These are phyloP conservation scores for Mus minutoides DNA, from an alignment of 2,797 vertebrate species.

Conservation along the genomic window DNA sequence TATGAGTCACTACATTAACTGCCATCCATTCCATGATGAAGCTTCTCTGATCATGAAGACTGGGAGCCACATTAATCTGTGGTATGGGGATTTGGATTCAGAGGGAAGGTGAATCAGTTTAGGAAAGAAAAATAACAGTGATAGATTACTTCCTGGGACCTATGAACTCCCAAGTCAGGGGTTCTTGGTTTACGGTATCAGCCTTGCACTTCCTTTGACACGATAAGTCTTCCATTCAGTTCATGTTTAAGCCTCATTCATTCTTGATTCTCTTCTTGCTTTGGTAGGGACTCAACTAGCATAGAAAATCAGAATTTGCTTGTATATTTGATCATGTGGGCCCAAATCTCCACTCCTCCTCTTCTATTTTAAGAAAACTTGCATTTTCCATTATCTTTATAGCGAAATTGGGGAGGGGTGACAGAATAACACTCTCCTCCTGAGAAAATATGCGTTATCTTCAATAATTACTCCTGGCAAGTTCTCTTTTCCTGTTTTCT, in stretches of 20 bases:
- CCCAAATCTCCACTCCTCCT: not conserved
- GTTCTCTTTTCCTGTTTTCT: slow-evolving; percentile 48
- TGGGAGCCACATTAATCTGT: not conserved
- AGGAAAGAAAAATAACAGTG: not conserved
- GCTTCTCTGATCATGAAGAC: too few species aligned
- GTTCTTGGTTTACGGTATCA: not conserved
- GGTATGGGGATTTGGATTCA: not conserved
- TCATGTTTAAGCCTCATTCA: not conserved
- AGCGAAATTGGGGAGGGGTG: not conserved
- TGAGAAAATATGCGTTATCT: not conserved
- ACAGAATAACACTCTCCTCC: slow-evolving; percentile 3
- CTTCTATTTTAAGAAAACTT: not conserved
- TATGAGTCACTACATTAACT: not conserved
- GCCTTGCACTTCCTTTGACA: not conserved
- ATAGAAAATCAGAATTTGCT: slow-evolving; percentile 9
- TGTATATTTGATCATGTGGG: not conserved
- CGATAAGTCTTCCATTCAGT: not conserved
- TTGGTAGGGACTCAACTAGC: not conserved
- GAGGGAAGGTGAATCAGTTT: not conserved
- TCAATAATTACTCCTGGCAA: not conserved
- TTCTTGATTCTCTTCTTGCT: not conserved
- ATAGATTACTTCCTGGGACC: not conserved
- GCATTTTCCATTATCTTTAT: slow-evolving; percentile 20
- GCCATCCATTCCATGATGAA: not conserved
- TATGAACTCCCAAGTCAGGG: not conserved